Evolutionary conservation across 2,113 vertebrate genomes (phyloP), one percentile per base, ranked within the genome.

Genomic region (Hippopotamus amphibius): DNA sequence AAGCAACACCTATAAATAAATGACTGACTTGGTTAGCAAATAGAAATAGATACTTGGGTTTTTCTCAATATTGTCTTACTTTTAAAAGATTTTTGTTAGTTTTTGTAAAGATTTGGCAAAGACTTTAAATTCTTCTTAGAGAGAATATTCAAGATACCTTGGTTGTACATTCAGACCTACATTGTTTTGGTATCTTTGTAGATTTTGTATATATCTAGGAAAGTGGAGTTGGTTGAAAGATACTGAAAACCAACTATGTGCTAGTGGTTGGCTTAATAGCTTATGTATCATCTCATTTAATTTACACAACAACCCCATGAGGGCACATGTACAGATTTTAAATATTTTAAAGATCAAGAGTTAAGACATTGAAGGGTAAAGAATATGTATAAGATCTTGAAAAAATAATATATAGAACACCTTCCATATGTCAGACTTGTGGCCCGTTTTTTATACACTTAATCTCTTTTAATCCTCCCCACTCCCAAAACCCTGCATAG

Each of bases 111-210:
- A 61, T 69, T 72, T 92, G 11, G 16, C 50, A 89, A 76, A 93
- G 30, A 81, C 30, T 76, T 83, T 95, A 74, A 84, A 46, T 59
- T 88, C n/a, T 88, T 95, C 10, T 59, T 55, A 74, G 41, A 37
- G 37, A 37, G 37, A 74, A 53, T 59, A 90, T 65, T 82, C 53
- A 79, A 66, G 30, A 71, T 85, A 77, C 6, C 48, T 11, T 53
- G 86, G 55, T 88, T 92, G 1, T 66, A 48, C 1, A 59, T 92
- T 88, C 28, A 41, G 17, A 85, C 2, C 15, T 79, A 46, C 7
- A 65, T 24, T 95, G 79, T 87, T 72, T 81, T 87, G 17, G 3
- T 71, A 19, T 90, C 3, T 88, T 80, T 46, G 8, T 65, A 90
- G 26, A 79, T 82, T 59, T 86, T 41, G 11, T 68, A 24, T 48